These are phyloP conservation scores for Tineola bisselliella DNA, from an alignment of 2,888 invertebrate genomes.

Conservation along the genomic window DNA sequence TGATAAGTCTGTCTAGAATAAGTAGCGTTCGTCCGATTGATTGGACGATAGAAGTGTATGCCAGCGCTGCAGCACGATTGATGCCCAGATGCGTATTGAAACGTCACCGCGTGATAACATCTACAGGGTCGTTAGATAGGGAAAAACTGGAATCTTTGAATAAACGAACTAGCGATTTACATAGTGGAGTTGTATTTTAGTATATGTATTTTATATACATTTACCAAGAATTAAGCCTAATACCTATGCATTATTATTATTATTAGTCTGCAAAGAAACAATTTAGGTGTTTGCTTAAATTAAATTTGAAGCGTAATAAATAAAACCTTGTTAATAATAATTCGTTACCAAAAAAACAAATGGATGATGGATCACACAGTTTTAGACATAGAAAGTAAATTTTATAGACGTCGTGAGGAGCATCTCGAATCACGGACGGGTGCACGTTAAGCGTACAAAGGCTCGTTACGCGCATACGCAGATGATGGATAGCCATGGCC, in stretches of 20 bases:
- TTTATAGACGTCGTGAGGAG: slow-evolving; percentile 26
- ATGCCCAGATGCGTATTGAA: slow-evolving; percentile 58
- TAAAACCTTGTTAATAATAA: neutral
- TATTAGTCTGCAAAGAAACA: too few species aligned
- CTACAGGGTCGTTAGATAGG: neutral
- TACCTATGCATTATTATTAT: too few species aligned
- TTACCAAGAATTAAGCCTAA: too few species aligned
- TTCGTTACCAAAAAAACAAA: neutral
- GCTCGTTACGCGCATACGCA: slow-evolving; percentile 54
- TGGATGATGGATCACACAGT: slow-evolving; percentile 10
- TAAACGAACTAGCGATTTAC: neutral
- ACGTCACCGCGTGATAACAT: slow-evolving; percentile 50
- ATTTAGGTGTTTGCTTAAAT: neutral
- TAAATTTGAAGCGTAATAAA: neutral
- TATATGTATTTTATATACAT: too few species aligned
- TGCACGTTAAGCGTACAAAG: slow-evolving; percentile 44
- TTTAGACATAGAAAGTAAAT: slow-evolving; percentile 20
- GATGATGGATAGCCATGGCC: slow-evolving; percentile 55
- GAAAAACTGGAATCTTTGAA: neutral
- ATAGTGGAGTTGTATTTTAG: neutral
- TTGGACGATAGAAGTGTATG: slow-evolving; percentile 35
- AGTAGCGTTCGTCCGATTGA: slow-evolving; percentile 27
- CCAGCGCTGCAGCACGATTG: slow-evolving; percentile 31
- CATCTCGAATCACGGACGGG: slow-evolving; percentile 16
- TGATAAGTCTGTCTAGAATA: slow-evolving; percentile 13